Percentiles rank a stretch among this genome's conserved stretches.
These are phyloP conservation scores for Ataeniobius toweri DNA, from an alignment of 2,797 vertebrate species.

Conservation along the genomic window DNA sequence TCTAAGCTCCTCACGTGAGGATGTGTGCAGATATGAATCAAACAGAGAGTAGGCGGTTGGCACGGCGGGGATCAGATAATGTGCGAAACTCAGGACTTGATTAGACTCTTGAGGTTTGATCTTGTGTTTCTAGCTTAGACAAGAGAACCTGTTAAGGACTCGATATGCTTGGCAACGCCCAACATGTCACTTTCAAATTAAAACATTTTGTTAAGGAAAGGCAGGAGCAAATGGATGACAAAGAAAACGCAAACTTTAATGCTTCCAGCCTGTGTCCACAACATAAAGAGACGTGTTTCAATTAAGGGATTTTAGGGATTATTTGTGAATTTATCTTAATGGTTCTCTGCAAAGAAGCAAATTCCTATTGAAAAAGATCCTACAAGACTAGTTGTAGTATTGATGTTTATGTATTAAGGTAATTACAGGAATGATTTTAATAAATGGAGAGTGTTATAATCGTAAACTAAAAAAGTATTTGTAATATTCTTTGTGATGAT, in stretches of 20 bases:
- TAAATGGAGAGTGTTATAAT: neutral
- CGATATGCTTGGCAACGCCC: conserved; percentile 51
- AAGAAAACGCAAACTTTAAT: conserved; percentile 12
- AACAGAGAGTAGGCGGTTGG: conserved; percentile 34
- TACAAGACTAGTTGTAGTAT: neutral
- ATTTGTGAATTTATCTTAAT: neutral
- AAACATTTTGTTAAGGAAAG: conserved; percentile 43
- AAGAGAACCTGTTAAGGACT: conserved; percentile 48
- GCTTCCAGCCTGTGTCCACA: neutral
- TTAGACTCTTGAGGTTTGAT: conserved; percentile 52
- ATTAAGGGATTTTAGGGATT: neutral
- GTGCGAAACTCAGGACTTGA: conserved; percentile 37
- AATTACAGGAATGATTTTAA: neutral
- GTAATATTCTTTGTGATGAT: neutral
- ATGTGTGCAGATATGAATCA: conserved; percentile 18
- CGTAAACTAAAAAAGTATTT: neutral
- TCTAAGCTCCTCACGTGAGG: conserved; percentile 6
- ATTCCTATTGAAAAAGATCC: neutral
- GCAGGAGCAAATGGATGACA: conserved; percentile 48
- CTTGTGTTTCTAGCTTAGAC: conserved; percentile 27
- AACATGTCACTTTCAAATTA: conserved; percentile 59
- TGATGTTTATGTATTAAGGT: neutral
- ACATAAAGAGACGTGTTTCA: neutral
- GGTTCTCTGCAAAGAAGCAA: neutral
- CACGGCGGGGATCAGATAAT: conserved; percentile 28